Conservation (phyloP, 2,797 vertebrate genomes). For the Cyclura pinguis region DNA sequence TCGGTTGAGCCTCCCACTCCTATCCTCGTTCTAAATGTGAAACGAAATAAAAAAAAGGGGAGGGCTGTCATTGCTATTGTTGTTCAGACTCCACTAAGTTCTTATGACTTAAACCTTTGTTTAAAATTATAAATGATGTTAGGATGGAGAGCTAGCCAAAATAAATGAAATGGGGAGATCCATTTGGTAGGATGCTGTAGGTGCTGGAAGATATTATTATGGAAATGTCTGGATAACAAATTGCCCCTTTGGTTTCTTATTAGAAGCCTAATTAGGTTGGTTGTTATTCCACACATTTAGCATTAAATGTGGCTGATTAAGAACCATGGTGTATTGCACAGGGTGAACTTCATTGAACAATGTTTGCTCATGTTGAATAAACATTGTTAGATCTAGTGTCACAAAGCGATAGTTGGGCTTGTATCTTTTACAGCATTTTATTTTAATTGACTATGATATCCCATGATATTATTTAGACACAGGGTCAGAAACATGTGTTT, state of each 20-base stretch:
- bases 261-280: constrained; percentile 35
- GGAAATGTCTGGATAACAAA: constrained; percentile 37
- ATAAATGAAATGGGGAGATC: background rate
- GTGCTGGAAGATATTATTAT: background rate
- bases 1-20: background rate
- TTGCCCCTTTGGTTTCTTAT: constrained; percentile 40
- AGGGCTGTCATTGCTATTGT: background rate
- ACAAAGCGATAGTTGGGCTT: constrained; percentile 28
- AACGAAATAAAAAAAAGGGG: background rate
- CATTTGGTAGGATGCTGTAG: background rate
- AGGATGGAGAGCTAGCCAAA: background rate
- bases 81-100: background rate
- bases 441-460: constrained; percentile 2
- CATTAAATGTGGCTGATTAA: constrained; percentile 44
- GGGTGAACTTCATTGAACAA: constrained; percentile 28
- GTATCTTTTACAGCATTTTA: background rate
- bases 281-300: constrained; percentile 4
- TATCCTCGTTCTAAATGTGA: background rate
- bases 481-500: background rate
- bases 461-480: background rate
- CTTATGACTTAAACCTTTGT: constrained; percentile 3
- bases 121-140: background rate
- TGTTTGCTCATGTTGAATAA: constrained; percentile 26
- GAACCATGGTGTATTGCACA: constrained; percentile 14
- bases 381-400: background rate